Percentiles rank a stretch among this genome's conserved stretches.
Evolutionary conservation across 2,888 invertebrate genomes (phyloP).

Genomic region (Callosobruchus maculatus): DNA sequence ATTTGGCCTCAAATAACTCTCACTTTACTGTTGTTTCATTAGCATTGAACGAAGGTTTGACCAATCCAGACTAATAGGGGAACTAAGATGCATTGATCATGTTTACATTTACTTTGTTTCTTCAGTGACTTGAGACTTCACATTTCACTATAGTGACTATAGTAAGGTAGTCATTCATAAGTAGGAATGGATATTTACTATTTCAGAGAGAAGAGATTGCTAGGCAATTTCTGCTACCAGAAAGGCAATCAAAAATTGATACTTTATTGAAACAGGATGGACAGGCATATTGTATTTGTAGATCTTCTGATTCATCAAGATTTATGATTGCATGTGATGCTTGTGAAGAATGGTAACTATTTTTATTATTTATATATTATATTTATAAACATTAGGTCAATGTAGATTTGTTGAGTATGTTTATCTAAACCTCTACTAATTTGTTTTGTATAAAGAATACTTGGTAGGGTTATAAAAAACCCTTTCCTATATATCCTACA

Average conservation of each 20-base stretch:
- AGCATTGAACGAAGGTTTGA: no score
- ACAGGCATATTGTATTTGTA: constrained; percentile 91
- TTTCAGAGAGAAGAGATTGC: constrained; percentile 83
- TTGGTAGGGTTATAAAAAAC: no score
- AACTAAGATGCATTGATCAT: no score
- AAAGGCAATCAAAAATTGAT: constrained; percentile 86
- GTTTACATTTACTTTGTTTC: no score
- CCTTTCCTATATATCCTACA: constrained; percentile 14
- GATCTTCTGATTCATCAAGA: constrained; percentile 87
- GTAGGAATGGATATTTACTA: neutral
- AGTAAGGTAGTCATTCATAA: neutral
- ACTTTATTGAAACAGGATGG: constrained; percentile 84
- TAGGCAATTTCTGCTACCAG: constrained; percentile 82
- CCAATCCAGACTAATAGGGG: no score
- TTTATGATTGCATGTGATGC: constrained; percentile 99
- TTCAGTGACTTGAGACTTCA: no score
- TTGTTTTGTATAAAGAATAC: neutral
- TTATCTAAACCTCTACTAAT: neutral
- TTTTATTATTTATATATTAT: neutral
- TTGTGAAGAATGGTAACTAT: constrained; percentile 84
- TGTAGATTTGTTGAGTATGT: no score
- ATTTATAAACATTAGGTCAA: no score
- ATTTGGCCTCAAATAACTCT: no score
- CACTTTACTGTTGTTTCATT: no score
- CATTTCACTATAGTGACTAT: no score